Evolutionary conservation across 1,140 invertebrate species (phyloP), one percentile per base, ranked within the genome.

Genomic region (Vanessa atalanta): DNA sequence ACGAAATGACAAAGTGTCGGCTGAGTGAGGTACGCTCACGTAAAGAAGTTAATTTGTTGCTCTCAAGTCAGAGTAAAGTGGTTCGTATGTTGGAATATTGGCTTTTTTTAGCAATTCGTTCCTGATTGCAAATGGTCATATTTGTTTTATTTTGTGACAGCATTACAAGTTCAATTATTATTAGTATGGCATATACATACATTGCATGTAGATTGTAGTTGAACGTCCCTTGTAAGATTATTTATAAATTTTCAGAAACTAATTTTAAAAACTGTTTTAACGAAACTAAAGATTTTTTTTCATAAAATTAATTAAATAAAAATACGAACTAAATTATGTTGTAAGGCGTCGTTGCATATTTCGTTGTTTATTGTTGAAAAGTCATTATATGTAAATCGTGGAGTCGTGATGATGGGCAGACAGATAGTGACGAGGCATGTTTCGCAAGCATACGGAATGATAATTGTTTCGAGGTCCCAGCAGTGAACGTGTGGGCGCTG

Each of bases 321-420:
- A 83, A 65, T 68, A 86, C 79, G 82, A 77, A 53, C 64, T 23
- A 84, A 82, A 83, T 80, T 76, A 83, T 80, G 79, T 83, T 81
- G 78, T 85, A 86, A 69, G 66, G 72, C 71, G 71, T 67, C 77
- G 80, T 79, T 80, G 81, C 80, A 84, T 79, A 87, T 88, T 88
- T 86, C 75, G 85, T 89, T 84, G 86, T 90, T 87, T 90, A 88
- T 88, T 88, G 89, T 90, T 90, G 85, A 86, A 89, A 87, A 89
- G 86, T 92, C 88, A 91, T 92, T 91, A 92, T 90, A 90, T 92
- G 90, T 91, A 91, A 92, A 92, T 91, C 80, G 89, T 86, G 74
- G 70, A 86, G 86, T 91, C 90, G 90, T 92, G 90, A 88, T 88
- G 90, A 92, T 92, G 84, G 83, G 75, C 75, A 72, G 79, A 78